Conservation (phyloP, 2,113 vertebrate genomes). For the Gavia stellata region DNA sequence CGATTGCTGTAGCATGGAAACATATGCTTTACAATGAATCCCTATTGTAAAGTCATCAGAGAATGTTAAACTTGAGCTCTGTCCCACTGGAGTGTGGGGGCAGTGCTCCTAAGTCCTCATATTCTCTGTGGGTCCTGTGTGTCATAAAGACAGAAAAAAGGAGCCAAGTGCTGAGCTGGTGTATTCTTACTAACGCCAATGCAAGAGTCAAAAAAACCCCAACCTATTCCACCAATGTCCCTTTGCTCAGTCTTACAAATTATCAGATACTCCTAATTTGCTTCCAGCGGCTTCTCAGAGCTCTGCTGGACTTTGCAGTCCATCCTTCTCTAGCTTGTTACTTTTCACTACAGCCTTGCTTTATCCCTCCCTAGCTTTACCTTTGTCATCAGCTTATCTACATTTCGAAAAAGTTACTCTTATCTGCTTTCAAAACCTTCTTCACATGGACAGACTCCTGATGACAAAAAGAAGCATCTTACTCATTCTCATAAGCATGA, state of each 20-base stretch:
- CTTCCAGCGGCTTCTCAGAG: neutral
- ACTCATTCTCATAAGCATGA: neutral
- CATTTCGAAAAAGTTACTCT: neutral
- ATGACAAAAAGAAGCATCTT: neutral
- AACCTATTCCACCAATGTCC: neutral
- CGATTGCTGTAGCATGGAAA: neutral
- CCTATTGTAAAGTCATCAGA: neutral
- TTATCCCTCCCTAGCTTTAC: neutral
- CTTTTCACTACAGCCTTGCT: neutral
- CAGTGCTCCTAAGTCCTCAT: neutral
- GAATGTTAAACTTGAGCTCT: neutral
- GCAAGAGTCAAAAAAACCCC: neutral
- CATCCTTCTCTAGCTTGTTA: neutral
- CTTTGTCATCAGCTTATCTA: neutral
- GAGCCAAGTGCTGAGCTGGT: neutral
- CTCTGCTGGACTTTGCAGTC: neutral
- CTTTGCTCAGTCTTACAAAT: neutral
- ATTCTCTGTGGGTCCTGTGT: neutral
- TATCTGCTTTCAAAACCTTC: neutral
- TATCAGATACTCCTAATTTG: neutral
- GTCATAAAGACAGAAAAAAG: neutral
- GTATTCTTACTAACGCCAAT: neutral
- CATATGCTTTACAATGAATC: neutral
- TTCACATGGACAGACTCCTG: neutral
- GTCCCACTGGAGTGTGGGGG: neutral